phyloP scores from a whole-genome alignment of 2,888 invertebrate genomes.

The Lycia hirtaria region DNA sequence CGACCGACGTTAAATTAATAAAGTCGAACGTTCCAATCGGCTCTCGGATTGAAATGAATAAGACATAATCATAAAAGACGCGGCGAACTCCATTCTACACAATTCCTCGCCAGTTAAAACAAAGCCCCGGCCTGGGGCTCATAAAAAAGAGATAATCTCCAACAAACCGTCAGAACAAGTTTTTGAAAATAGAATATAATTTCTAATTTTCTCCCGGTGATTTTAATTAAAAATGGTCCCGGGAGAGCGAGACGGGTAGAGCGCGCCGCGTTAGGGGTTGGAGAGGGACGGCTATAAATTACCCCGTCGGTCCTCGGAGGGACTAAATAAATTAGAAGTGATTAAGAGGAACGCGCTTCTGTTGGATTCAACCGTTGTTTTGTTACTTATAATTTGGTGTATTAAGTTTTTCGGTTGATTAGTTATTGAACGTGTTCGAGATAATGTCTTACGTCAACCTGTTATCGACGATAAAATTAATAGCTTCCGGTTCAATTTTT shows the following conservation, averaged over 20 bases:
- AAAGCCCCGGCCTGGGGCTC: conserved; percentile 80
- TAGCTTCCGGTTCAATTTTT: conserved; percentile 8
- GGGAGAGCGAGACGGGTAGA: conserved; percentile 72
- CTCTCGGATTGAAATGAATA: conserved; percentile 71
- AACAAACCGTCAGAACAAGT: conserved; percentile 84
- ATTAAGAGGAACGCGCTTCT: conserved; percentile 83
- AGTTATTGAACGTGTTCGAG: conserved; percentile 24
- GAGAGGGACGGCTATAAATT: conserved; percentile 80
- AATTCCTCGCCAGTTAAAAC: conserved; percentile 79
- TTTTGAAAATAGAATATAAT: conserved; percentile 86
- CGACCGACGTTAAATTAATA: conserved; percentile 45
- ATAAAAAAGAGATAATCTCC: conserved; percentile 84
- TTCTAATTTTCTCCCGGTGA: conserved; percentile 85
- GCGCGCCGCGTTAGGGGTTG: conserved; percentile 58
- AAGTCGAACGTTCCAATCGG: conserved; percentile 68
- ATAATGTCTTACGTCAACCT: conserved; percentile 1
- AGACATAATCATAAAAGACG: conserved; percentile 74
- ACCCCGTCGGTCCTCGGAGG: conserved; percentile 74
- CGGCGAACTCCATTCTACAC: conserved; percentile 73
- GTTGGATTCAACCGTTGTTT: conserved; percentile 72
- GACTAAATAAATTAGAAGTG: conserved; percentile 85
- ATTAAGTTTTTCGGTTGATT: conserved; percentile 49
- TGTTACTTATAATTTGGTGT: conserved; percentile 60
- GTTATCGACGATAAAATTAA: conserved; percentile 1
- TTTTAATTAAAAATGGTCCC: conserved; percentile 86